Evolutionary conservation across 2,113 vertebrate species (phyloP), one percentile per base, ranked within the genome.

Genomic region (Silurus asotus): DNA sequence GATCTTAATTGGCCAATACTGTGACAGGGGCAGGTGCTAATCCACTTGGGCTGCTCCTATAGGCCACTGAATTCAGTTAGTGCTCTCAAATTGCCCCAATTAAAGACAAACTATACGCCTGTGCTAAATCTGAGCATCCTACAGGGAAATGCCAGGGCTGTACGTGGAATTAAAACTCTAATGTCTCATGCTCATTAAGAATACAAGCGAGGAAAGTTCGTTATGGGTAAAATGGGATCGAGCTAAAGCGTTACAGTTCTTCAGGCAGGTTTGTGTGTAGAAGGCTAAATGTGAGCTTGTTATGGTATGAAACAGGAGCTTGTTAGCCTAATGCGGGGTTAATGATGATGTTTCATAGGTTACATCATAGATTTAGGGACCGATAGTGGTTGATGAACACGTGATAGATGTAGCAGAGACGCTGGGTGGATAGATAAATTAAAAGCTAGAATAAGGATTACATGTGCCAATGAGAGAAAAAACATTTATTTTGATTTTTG

Each of bases 1-100:
- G 86, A 76, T 87, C 77, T 86, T 89, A 89, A 89, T 89, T 89
- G 88, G 84, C 84, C 75, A 55, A 70, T 49, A 70, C 86, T 84
- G 81, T 89, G 88, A 88, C 86, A 83, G 67, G 74, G 88, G 83
- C 72, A 62, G 83, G 86, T 75, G 83, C 75, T 87, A 86, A 89
- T 89, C 88, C 80, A 70, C 74, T 78, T 5, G 64, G 61, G 80
- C 55, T 51, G 72, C 83, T 89, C 84, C 86, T 76, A 89, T 86
- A 89, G 86, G 86, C 82, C 70, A 69, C 51, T 25, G 81, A 87
- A 89, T 87, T 75, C 86, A 48, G 83, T 87, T 89, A 89, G 87
- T 67, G 56, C 75, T 87, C 88, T 87, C 84, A 87, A 84, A 87
- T 89, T 84, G 88, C 86, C 51, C 25, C 53, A 81, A 87, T 89